Base-by-base conservation (phyloP, 2,888 invertebrate species). In the Eretmocerus hayati region DNA sequence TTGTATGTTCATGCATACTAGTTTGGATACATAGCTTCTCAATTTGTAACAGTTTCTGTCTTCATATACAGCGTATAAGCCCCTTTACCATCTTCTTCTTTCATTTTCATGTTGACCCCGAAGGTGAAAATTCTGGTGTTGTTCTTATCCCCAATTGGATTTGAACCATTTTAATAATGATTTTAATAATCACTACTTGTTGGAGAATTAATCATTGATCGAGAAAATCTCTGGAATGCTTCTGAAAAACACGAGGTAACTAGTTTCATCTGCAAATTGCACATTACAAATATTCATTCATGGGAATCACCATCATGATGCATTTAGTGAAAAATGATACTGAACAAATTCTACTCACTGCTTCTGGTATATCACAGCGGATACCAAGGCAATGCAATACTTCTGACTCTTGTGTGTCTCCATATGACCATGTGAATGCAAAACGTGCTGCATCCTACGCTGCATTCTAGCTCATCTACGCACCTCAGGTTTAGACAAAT, bases 341-440 rank as follows among this genome's bases (percentile, higher is more conserved):
- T 39, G 19, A 30, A 15, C 20, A 36, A 37, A 20, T 16, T 26
- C 35, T 51, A 73, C 79, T 82, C 65, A 95, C 94, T 31, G 93
- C 93, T 71, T 95, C 94, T 22, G 89, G 86, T 66, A 91, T 88
- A 69, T 92, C 90, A 73, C 95, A 96, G 50, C 94, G 82, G 75
- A 97, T 99, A 40, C 94, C 92, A 75, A 97, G 96, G 75, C 97
- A 97, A 72, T 95, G 90, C 72, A 94, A 95, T 54, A 95, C 85
- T 39, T 90, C 86, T 1, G 87, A 84, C 72, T 90, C 90, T 59
- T 83, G 81, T 26, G 86, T 86, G 62, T 91, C 90, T 1, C 94
- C 94, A 67, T 93, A 92, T 40, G 93, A 88, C 84, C 93, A 95
- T 0, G 96, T 96, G 74, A 97, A 96, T 8, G 96, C 96, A 75